phyloP scores from a whole-genome alignment of 2,113 vertebrate genomes.

The Cyanoliseus patagonus region DNA sequence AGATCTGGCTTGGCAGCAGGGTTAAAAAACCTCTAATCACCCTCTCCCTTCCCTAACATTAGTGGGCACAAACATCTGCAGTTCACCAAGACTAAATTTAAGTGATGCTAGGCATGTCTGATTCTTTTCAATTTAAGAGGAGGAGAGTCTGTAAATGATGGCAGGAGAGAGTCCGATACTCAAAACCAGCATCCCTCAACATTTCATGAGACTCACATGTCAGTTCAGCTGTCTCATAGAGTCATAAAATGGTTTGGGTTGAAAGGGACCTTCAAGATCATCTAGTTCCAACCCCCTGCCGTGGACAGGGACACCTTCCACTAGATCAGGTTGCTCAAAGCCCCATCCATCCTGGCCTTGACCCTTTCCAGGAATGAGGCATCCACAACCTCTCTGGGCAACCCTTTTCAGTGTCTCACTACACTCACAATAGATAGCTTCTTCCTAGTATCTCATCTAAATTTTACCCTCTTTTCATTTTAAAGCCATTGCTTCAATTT shows the following conservation, averaged over 20 bases:
- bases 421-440: neutral
- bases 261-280: neutral
- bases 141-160: neutral
- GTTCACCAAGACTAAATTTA: neutral
- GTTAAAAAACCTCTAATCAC: neutral
- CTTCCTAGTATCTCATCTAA: neutral
- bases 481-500: neutral
- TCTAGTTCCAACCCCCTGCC: neutral
- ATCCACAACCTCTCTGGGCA: neutral
- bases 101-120: neutral
- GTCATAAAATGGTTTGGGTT: neutral
- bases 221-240: slow-evolving; percentile 8
- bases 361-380: neutral
- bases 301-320: neutral
- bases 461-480: neutral
- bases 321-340: neutral
- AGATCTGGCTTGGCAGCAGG: neutral
- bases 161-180: neutral
- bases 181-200: neutral
- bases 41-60: neutral
- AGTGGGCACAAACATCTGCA: neutral
- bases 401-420: neutral
- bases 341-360: neutral
- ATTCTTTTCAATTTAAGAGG: neutral
- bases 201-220: neutral